Base-by-base conservation (phyloP, 1,140 invertebrate species). In the Cepaea nemoralis region DNA sequence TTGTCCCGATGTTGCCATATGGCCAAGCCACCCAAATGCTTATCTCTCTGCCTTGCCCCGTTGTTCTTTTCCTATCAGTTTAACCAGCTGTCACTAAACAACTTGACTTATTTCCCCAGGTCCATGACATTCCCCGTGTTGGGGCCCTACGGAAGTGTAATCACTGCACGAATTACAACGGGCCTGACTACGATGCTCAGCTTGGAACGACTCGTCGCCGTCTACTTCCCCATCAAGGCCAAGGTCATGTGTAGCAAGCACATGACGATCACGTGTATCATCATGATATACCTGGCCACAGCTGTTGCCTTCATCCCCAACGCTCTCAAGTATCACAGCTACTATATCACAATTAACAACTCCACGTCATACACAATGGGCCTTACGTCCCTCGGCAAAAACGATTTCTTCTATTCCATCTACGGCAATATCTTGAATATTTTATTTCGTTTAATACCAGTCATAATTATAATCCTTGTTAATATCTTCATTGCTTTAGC, bases 151-250 rank as follows among this genome's bases (percentile, higher is more conserved):
- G 82, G 83, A 5, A 89, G 87, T 80, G 83, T 89, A 37, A 87
- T 89, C 0, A 86, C 86, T 19, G 87, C 85, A 16, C 48, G 88
- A 31, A 88, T 89, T 71, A 89, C 88, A 27, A 86, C 88, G 16
- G 80, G 85, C 59, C 67, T 89, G 40, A 88, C 88, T 1, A 85
- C 84, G 27, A 69, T 89, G 55, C 77, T 89, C 12, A 87, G 86
- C 50, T 67, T 86, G 31, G 87, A 89, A 81, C 82, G 88, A 31
- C 88, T 88, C 40, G 83, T 89, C 19, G 88, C 88, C 35, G 87
- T 89, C 16, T 86, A 86, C 77, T 86, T 84, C 76, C 88, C 88
- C 73, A 87, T 89, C 80, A 85, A 85, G 78, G 88, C 86, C 16
- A 85, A 81, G 80, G 55, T 80, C 0, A 84, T 88, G 27, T 89